Percentiles rank a stretch among this genome's conserved stretches.
Conservation (phyloP, 1,140 invertebrate genomes). For the Protaetia brevitarsis region DNA sequence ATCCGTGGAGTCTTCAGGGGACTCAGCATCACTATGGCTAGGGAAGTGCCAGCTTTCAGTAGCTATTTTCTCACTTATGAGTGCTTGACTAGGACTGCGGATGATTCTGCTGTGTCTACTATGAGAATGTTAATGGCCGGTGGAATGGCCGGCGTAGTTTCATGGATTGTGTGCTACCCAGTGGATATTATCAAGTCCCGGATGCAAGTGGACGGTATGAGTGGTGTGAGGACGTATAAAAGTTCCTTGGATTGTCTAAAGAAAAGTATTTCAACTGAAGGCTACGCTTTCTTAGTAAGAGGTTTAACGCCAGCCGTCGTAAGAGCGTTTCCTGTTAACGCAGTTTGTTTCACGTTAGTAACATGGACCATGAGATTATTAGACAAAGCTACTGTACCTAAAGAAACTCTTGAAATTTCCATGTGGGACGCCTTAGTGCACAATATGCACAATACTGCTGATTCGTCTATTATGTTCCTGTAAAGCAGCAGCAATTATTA, state of each 20-base stretch:
- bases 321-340: slow-evolving; percentile 90
- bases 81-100: slow-evolving; percentile 54
- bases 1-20: slow-evolving; percentile 71
- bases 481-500: slow-evolving; percentile 43
- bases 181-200: slow-evolving; percentile 87
- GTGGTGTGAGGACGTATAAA: slow-evolving; percentile 55
- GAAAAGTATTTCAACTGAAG: slow-evolving; percentile 67
- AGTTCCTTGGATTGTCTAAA: slow-evolving; percentile 69
- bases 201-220: slow-evolving; percentile 71
- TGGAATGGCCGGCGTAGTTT: slow-evolving; percentile 72
- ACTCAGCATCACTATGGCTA: slow-evolving; percentile 65
- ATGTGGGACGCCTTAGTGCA: background rate
- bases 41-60: slow-evolving; percentile 73
- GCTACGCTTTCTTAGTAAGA: slow-evolving; percentile 62
- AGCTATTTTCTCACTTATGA: slow-evolving; percentile 76
- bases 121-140: slow-evolving; percentile 69
- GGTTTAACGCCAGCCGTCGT: slow-evolving; percentile 75
- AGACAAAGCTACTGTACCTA: background rate
- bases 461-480: background rate
- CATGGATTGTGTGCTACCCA: slow-evolving; percentile 85
- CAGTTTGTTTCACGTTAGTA: slow-evolving; percentile 83
- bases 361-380: slow-evolving; percentile 63
- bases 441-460: background rate
- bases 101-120: slow-evolving; percentile 52
- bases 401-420: background rate